Evolutionary conservation across 2,113 vertebrate genomes (phyloP), one percentile per base, ranked within the genome.

Genomic region (Pao palembangensis): DNA sequence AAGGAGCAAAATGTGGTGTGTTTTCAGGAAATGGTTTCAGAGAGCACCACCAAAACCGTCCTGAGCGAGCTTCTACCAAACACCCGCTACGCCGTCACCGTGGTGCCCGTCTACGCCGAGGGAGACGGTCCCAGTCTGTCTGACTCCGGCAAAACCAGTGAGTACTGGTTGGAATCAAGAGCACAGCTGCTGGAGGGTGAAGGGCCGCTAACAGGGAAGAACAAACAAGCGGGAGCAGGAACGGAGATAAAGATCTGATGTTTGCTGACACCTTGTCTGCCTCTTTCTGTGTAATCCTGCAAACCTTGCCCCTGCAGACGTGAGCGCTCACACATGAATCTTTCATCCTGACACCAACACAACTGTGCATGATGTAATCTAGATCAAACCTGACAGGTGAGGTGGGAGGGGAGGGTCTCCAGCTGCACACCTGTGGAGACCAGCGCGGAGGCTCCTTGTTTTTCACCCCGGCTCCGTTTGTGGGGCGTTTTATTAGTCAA

Each of bases 91-190:
- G 91, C 87, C 0, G 42, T 99, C 52, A 94, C 93, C 0, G 94
- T 98, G 61, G 86, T 98, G 54, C 97, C 97, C 0, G 91, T 94
- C 51, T 99, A 95, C 44, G 80, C 93, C 0, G 95, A 98, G 64
- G 94, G 96, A 1, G 95, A 98, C 46, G 97, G 95, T 0, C 95
- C 94, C 1, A 93, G 93, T 19, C 90, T 90, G 13, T 86, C 93
- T 11, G 93, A 94, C 58, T 88, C 55, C 12, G 96, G 90, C 64
- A 95, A 81, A 69, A 99, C 97, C 4, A 89, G 97, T 99, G 83
- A 94, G 96, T 91, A 21, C n/a, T 21, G 4, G 19, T 31, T 3
- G 1, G 8, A 38, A 47, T 4, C 14, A n/a, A 47, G 44, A 17
- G 43, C 13, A 1, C 44, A 47, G 17, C 5, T 15, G 44, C 17